Base-by-base conservation (phyloP, 1,140 invertebrate species). In the Popillia japonica region DNA sequence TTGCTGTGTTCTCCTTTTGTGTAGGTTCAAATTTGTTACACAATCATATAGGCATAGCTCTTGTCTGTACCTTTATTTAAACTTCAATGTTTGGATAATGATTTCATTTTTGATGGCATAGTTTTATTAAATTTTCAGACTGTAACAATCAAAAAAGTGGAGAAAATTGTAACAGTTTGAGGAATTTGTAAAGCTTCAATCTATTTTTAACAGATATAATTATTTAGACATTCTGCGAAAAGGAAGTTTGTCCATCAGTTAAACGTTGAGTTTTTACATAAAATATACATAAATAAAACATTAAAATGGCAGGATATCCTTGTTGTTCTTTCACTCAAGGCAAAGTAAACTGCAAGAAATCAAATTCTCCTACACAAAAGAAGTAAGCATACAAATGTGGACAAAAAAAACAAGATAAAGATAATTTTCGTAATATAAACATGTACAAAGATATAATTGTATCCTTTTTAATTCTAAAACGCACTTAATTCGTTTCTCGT, bases 201-300 rank as follows among this genome's bases (percentile, higher is more conserved):
- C 4, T 34, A 34, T 34, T 34, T 34, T 34, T 34, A 34, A 34
- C 27, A n/a, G 17, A 55, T n/a, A 55, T 17, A n/a, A 55, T 55
- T 17, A 55, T 55, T 55, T 55, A 7, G 17, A 55, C 17, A 55
- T n/a, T 55, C 10, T 6, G 48, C 14, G 14, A n/a, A 55, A 55
- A 55, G 48, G 48, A 55, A 55, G 48, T 55, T 55, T 55, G 48
- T 14, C 14, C 48, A 55, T 55, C 48, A 55, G 17, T 55, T 55
- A 55, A 55, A 55, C 48, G 17, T 20, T 55, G n/a, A 14, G 14
- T 55, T 55, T 55, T 55, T 55, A 34, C 48, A 7, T 17, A 34
- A 34, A 34, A 17, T 55, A 55, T 55, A 55, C 48, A 55, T 17
- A 55, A 55, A n/a, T 55, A 55, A 55, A 55, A 55, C n/a, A 17